phyloP scores from a whole-genome alignment of 2,888 invertebrate genomes.

The Macrophya annulata region DNA sequence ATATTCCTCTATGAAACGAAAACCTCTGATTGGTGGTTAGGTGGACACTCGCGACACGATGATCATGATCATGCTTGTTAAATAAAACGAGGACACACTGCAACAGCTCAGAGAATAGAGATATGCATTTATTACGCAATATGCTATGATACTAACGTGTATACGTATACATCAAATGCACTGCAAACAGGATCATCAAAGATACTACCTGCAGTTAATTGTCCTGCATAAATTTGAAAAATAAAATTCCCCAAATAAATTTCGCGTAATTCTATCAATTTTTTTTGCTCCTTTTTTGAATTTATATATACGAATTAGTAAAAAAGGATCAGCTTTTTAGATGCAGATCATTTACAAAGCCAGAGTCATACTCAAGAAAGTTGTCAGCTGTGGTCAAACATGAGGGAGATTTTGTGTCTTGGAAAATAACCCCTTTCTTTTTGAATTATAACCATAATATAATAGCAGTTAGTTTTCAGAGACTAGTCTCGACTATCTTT shows the following conservation, averaged over 20 bases:
- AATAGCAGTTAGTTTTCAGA: constrained; percentile 14
- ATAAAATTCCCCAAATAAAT: neutral
- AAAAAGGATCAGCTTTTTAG: neutral
- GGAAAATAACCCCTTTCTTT: constrained; percentile 35
- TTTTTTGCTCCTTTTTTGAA: neutral
- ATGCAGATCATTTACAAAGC: neutral
- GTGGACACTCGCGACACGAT: constrained; percentile 23
- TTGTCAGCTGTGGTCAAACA: neutral
- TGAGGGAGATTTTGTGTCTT: neutral
- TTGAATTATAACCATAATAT: constrained; percentile 30
- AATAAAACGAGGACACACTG: constrained; percentile 48
- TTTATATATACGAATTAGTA: neutral
- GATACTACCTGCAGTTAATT: neutral
- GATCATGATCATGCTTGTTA: constrained; percentile 42
- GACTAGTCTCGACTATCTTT: neutral
- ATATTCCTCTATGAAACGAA: constrained; percentile 10
- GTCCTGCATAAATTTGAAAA: too few species aligned
- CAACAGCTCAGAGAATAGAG: neutral
- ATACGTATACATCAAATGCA: neutral
- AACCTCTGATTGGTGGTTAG: constrained; percentile 26
- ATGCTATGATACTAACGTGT: neutral
- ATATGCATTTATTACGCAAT: constrained; percentile 35
- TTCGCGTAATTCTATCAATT: neutral
- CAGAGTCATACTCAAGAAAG: neutral
- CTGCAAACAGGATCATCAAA: neutral